phyloP scores from a whole-genome alignment of 2,888 invertebrate species.

The Tetramorium bicarinatum region DNA sequence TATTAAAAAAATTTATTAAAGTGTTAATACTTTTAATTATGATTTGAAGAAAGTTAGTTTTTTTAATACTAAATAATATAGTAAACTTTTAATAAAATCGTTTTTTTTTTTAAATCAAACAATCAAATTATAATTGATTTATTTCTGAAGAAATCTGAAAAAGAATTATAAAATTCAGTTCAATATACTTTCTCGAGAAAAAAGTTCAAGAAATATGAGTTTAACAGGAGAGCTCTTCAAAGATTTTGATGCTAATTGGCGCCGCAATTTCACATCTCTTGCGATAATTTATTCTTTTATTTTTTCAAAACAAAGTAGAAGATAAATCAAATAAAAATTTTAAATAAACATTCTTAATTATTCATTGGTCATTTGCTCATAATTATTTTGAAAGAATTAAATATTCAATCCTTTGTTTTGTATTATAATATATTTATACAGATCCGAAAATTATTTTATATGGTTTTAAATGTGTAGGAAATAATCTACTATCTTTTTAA shows the following conservation, averaged over 20 bases:
- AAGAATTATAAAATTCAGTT: too few relatives aligned
- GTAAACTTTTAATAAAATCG: too few relatives aligned
- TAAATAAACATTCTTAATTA: neutral
- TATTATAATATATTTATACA: neutral
- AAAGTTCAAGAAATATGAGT: too few relatives aligned
- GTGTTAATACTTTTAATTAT: neutral
- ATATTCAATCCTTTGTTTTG: neutral
- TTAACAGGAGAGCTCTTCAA: too few relatives aligned
- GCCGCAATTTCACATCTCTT: neutral
- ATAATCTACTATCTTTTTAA: neutral
- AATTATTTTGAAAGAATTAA: neutral
- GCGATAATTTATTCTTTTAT: neutral
- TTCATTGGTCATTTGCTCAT: neutral
- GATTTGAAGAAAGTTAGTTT: too few relatives aligned
- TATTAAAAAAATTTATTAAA: neutral
- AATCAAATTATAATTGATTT: too few relatives aligned
- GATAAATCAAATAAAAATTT: neutral
- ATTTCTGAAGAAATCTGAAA: too few relatives aligned
- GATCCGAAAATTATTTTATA: neutral
- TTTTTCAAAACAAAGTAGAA: neutral
- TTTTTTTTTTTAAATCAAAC: too few relatives aligned
- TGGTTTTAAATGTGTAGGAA: neutral
- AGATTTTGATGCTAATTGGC: too few relatives aligned
- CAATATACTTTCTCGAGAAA: too few relatives aligned
- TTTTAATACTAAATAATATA: too few relatives aligned